These are phyloP conservation scores for Venturia canescens DNA, from an alignment of 1,140 invertebrate species.

Conservation along the genomic window DNA sequence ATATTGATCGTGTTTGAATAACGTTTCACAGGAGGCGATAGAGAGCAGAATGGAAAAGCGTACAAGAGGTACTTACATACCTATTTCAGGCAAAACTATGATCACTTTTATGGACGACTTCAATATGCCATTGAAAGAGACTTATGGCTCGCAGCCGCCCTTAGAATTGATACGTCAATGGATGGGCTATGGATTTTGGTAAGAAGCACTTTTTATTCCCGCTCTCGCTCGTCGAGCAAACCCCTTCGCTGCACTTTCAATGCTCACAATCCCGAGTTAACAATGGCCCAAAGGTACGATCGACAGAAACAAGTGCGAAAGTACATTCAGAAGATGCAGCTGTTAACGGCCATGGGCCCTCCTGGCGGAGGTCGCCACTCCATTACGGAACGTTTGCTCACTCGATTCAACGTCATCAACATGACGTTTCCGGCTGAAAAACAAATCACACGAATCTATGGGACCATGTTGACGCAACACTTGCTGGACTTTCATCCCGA, in stretches of 20 bases:
- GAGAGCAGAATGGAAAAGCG: conserved; percentile 89
- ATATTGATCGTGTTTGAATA: conserved; percentile 27
- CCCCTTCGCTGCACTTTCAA: no score
- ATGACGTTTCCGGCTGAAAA: conserved; percentile 88
- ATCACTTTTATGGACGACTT: conserved; percentile 92
- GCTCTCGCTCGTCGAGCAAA: background rate
- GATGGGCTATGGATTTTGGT: conserved; percentile 92
- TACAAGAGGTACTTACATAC: conserved; percentile 88
- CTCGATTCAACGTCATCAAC: conserved; percentile 88
- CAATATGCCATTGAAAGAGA: conserved; percentile 93
- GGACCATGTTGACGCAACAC: conserved; percentile 89
- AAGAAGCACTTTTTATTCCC: conserved; percentile 11
- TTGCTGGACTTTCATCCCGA: conserved; percentile 86
- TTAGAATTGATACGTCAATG: conserved; percentile 90
- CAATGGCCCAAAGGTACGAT: conserved; percentile 78
- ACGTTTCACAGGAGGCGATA: conserved; percentile 80
- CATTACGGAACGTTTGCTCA: conserved; percentile 86
- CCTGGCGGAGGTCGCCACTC: conserved; percentile 88
- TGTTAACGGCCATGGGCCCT: conserved; percentile 88
- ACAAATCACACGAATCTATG: conserved; percentile 88
- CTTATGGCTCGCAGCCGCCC: conserved; percentile 90
- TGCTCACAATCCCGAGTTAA: background rate
- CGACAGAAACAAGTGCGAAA: conserved; percentile 84
- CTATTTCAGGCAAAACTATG: conserved; percentile 86
- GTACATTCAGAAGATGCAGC: conserved; percentile 85